Percentiles rank a stretch among this genome's conserved stretches.
Evolutionary conservation across 2,113 vertebrate genomes (phyloP).

Genomic region (Anarrhichthys ocellatus): DNA sequence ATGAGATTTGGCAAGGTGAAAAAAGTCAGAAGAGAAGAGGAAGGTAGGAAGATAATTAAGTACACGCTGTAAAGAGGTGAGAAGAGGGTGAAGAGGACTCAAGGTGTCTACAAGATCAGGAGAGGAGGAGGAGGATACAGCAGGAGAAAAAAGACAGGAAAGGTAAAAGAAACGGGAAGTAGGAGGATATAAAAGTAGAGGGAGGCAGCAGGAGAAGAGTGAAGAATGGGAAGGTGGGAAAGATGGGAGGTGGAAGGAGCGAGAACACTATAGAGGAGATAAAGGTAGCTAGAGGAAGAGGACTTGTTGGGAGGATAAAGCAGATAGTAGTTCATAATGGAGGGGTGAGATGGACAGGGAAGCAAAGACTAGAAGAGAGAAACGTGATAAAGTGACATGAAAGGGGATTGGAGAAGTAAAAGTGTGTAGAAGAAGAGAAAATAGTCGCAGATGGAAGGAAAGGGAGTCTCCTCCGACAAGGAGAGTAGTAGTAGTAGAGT

Average conservation of each 20-base stretch:
- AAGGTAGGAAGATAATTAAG: background rate
- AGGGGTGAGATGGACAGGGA: background rate
- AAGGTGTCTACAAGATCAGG: background rate
- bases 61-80: background rate
- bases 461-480: slow-evolving; percentile 13
- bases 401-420: background rate
- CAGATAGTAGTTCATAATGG: background rate
- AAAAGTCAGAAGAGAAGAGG: background rate
- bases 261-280: background rate
- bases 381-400: background rate
- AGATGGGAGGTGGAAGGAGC: background rate
- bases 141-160: background rate
- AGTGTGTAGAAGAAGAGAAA: slow-evolving; percentile 2
- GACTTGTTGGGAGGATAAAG: background rate
- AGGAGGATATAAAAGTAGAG: background rate
- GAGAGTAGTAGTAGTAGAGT: background rate
- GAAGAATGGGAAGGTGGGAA: background rate
- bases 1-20: background rate
- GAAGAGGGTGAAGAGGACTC: background rate
- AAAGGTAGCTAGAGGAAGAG: background rate
- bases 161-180: background rate
- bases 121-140: background rate
- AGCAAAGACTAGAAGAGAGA: background rate
- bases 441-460: slow-evolving; percentile 19
- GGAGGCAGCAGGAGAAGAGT: background rate